Percentiles rank a stretch among this genome's conserved stretches.
These are phyloP conservation scores for Schizopygopsis malacanthus DNA, from an alignment of 2,797 vertebrate species.

Conservation along the genomic window DNA sequence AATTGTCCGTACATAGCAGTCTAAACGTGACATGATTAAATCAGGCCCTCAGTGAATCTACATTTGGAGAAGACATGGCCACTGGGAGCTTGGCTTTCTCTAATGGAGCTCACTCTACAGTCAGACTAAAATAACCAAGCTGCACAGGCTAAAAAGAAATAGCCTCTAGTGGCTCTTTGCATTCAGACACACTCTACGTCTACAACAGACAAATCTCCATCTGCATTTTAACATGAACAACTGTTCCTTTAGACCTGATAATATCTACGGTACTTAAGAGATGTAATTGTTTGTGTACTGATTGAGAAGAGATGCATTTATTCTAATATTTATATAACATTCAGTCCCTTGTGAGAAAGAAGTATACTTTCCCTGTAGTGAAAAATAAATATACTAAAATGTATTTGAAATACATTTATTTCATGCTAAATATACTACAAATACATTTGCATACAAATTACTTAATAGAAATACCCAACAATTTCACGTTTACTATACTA, in stretches of 20 bases:
- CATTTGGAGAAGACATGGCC: conserved; percentile 22
- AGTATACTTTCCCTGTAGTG: neutral
- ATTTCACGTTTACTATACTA: neutral
- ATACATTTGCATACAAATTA: neutral
- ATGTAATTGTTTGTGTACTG: neutral
- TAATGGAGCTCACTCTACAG: conserved; percentile 7
- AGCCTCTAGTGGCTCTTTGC: conserved; percentile 15
- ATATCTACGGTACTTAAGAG: neutral
- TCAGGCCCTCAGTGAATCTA: conserved; percentile 1
- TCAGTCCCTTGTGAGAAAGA: neutral
- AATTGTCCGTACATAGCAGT: neutral
- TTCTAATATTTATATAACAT: neutral
- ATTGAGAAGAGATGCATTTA: neutral
- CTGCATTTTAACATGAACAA: conserved; percentile 17
- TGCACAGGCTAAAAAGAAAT: conserved; percentile 21
- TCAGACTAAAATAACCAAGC: conserved; percentile 23
- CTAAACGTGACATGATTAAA: conserved; percentile 10
- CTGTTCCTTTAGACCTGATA: conserved; percentile 22
- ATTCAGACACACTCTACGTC: conserved; percentile 8
- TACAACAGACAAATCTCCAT: neutral
- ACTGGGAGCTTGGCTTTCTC: neutral
- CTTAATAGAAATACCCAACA: neutral
- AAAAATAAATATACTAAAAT: no score
- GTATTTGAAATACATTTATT: neutral
- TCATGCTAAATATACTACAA: neutral